phyloP scores from a whole-genome alignment of 2,888 invertebrate genomes.

The Griposia aprilina region DNA sequence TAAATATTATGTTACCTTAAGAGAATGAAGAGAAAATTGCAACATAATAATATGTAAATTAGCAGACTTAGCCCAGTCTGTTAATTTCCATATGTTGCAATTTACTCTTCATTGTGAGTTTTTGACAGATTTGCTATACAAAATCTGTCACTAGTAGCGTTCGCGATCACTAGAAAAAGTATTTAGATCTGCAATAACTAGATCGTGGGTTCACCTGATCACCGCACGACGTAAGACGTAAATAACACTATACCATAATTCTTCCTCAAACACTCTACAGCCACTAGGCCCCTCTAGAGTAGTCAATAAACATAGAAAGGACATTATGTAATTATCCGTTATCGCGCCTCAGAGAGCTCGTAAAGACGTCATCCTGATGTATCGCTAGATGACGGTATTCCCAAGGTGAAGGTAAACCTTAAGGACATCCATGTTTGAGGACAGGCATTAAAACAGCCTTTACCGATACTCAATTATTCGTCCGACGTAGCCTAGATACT shows the following conservation, averaged over 20 bases:
- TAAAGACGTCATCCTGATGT: conserved; percentile 39
- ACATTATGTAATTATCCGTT: conserved; percentile 57
- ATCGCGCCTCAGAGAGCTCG: conserved; percentile 45
- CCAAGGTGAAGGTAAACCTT: conserved; percentile 15
- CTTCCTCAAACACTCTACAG: conserved; percentile 12
- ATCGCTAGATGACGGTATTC: conserved; percentile 40
- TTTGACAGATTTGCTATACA: too few relatives aligned
- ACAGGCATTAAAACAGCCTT: conserved; percentile 22
- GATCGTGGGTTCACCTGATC: background rate
- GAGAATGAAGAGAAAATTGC: too few relatives aligned
- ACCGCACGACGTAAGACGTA: background rate
- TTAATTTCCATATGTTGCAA: too few relatives aligned
- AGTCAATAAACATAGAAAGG: conserved; percentile 46
- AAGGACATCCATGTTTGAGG: background rate
- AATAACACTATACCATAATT: conserved; percentile 2
- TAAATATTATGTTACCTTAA: too few relatives aligned
- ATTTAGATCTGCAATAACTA: background rate
- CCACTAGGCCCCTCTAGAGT: background rate
- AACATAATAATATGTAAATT: too few relatives aligned
- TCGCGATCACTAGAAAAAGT: background rate
- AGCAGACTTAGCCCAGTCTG: too few relatives aligned
- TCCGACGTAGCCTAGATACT: background rate
- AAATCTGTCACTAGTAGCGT: background rate
- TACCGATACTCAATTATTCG: conserved; percentile 12
- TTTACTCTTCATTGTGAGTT: too few relatives aligned